phyloP scores from a whole-genome alignment of 2,113 vertebrate genomes.

The Muntiacus reevesi region DNA sequence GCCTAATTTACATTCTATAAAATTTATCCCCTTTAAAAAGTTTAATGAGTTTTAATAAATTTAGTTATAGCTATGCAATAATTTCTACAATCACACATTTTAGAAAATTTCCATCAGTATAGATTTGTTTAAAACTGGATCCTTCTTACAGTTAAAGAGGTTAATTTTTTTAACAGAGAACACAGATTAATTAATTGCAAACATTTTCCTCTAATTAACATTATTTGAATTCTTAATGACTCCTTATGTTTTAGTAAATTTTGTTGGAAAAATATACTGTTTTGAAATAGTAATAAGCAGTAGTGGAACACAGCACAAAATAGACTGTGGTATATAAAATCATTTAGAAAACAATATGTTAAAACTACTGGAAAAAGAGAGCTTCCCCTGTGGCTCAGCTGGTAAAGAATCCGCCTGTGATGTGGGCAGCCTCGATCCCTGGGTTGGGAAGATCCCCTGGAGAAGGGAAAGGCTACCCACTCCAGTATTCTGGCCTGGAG shows the following conservation, averaged over 20 bases:
- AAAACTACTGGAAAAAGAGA: background rate
- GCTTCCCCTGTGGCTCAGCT: background rate
- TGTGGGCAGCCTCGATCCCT: background rate
- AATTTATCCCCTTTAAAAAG: background rate
- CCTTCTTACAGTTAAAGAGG: background rate
- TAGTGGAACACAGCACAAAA: background rate
- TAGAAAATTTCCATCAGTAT: background rate
- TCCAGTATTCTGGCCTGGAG: background rate
- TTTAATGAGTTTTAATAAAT: conserved; percentile 10
- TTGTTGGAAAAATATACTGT: background rate
- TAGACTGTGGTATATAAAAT: background rate
- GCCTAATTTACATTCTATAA: background rate
- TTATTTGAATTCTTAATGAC: conserved; percentile 27
- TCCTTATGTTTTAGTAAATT: background rate
- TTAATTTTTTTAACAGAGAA: background rate
- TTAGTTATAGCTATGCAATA: background rate
- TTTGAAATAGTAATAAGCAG: background rate
- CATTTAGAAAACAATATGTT: background rate
- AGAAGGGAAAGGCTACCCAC: background rate
- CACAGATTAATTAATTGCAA: background rate
- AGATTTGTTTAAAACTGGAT: background rate
- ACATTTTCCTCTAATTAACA: conserved; percentile 19
- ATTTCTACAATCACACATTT: background rate
- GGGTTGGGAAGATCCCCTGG: background rate
- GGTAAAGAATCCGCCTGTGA: background rate